These are phyloP conservation scores for Paradisaea rubra DNA, from an alignment of 2,113 vertebrate genomes.

Conservation along the genomic window DNA sequence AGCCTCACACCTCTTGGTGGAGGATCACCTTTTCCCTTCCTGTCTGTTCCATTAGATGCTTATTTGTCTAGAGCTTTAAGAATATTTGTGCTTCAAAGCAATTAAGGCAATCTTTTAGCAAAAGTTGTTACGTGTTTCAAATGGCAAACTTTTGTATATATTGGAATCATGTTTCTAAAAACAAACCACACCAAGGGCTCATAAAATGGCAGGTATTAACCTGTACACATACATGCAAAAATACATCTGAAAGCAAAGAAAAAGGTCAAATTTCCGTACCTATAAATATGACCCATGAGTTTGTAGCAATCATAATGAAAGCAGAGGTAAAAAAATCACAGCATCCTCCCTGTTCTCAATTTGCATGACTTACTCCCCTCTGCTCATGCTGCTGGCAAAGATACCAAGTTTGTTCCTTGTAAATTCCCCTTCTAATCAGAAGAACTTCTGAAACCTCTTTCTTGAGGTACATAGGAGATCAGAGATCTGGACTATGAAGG, in stretches of 20 bases:
- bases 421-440: neutral
- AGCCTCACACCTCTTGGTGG: neutral
- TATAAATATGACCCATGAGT: neutral
- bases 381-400: neutral
- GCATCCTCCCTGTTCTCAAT: neutral
- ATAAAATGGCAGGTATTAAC: neutral
- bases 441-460: neutral
- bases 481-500: neutral
- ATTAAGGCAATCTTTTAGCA: neutral
- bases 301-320: neutral
- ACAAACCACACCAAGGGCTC: neutral
- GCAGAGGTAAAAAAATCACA: neutral
- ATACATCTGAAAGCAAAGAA: neutral
- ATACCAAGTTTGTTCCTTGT: neutral
- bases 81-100: neutral
- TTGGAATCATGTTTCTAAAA: neutral
- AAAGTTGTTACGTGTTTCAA: neutral
- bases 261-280: neutral
- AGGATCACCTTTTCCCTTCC: neutral
- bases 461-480: neutral
- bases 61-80: neutral
- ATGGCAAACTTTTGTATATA: neutral
- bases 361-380: neutral
- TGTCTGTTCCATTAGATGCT: neutral
- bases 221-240: neutral